Evolutionary conservation across 64 coral and sea anemone species (phyloP), one percentile per base, ranked within the genome.

Genomic region (Dendrophyllia cribrosa): DNA sequence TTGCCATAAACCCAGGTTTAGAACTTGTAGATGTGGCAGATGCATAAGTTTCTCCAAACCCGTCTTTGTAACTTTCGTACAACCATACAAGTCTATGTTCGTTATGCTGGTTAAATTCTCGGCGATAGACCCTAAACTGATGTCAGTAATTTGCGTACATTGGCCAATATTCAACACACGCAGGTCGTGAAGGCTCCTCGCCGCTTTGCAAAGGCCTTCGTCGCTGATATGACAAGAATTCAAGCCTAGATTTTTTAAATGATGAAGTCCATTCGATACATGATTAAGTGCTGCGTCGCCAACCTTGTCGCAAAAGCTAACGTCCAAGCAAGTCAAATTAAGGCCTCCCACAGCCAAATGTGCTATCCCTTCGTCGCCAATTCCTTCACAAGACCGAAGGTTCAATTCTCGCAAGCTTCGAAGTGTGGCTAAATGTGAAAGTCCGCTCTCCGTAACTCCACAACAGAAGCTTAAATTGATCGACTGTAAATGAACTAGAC

Each of bases 1-100:
- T 91, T 99, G 97, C 97, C 97, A 99, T 19, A 99, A 89, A 47
- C 94, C 97, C 70, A 99, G 94, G 86, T 98, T 98, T 11, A 98
- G 66, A 58, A 98, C 91, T 74, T 95, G 85, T 55, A 99, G 59
- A 68, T 96, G 89, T 8, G 94, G 97, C 55, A 99, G 87, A 85
- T 95, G 85, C 94, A 99, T 96, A 21, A 99, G 73, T 88, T 99
- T 96, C 82, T 96, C 94, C 77, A 99, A 79, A 22, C 97, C 97
- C 51, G 83, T 76, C 88, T 99, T 99, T 6, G 94, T 99, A 50
- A 99, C 94, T 93, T 93, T 96, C 14, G 97, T 99, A 96, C 94
- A 99, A 43, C 97, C 97, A 58, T 99, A 99, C 47, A 99, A 72
- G 90, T 99, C 94, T 86, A 96, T 96, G 72, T 88, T 93, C 55